Base-by-base conservation (phyloP, 1,140 invertebrate genomes). In the Drosophila tropicalis region DNA sequence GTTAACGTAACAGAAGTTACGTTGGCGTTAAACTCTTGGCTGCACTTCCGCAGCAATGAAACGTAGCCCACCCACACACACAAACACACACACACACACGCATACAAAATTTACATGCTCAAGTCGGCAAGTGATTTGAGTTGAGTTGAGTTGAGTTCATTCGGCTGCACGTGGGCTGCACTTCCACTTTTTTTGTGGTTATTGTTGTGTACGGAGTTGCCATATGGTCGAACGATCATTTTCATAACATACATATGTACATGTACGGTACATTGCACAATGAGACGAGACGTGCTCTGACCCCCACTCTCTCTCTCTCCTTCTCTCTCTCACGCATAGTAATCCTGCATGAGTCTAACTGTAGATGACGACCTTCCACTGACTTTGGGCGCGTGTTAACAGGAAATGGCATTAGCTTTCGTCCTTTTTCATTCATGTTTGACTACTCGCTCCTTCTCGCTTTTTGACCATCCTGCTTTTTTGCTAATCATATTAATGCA, bases 401-500 rank as follows among this genome's bases (percentile, higher is more conserved):
- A 86, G 83, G 83, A 86, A 86, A 86, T 89, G 84, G 79, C 83
- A 80, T 89, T 77, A 73, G 78, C 70, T 77, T 68, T 75, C 6
- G 41, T 62, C 58, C 67, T 47, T 17, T 39, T 29, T 29, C 25
- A 15, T 36, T 25, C 10, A 19, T 10, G 12, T 12, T 57, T 22
- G 13, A 39, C 19, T 63, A 1, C 22, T 1, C 29, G 0, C 29
- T 29, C 29, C 29, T 29, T 29, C 78, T 78, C 64, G 19, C 84
- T 51, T 22, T 51, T 9, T 22, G 44, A 17, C 44, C 44, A 51
- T 51, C 44, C 44, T 51, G 44, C 17, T 51, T 51, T 51, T 51
- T 51, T 80, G 83, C 84, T 87, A 86, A 86, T 86, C 83, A 86
- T 83, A 86, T 86, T 86, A 86, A 87, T 87, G 83, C 83, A 86